These are phyloP conservation scores for Gymnocheta viridis DNA, from an alignment of 2,888 invertebrate genomes.

Conservation along the genomic window DNA sequence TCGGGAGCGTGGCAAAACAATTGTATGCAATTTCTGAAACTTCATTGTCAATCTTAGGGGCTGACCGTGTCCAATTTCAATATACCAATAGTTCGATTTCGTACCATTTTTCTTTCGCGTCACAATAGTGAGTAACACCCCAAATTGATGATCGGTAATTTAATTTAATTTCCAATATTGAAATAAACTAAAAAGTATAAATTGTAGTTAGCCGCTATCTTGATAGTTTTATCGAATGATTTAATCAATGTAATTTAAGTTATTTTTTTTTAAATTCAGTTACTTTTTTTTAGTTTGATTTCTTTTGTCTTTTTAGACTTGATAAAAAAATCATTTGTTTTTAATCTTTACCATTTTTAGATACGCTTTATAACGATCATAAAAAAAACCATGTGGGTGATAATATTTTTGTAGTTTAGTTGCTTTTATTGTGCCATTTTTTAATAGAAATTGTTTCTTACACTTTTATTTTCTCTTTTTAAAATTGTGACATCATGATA, in stretches of 20 bases:
- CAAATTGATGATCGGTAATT: too few species aligned
- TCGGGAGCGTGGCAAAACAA: too few species aligned
- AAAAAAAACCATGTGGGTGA: constrained; percentile 8
- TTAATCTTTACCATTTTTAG: not conserved
- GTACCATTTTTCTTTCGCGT: too few species aligned
- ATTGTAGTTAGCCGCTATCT: not conserved
- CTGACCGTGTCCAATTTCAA: too few species aligned
- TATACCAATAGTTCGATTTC: too few species aligned
- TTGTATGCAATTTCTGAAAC: not conserved
- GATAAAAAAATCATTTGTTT: not conserved
- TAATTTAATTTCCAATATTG: not conserved
- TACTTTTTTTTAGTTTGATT: not conserved
- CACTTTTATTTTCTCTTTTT: constrained; percentile 1
- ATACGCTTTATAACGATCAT: not conserved
- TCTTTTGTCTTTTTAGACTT: not conserved
- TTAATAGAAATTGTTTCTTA: not conserved
- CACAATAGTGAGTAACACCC: too few species aligned
- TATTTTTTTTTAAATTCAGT: not conserved
- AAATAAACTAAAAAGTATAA: not conserved
- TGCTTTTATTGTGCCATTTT: not conserved
- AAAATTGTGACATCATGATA: constrained; percentile 33
- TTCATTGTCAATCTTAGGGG: too few species aligned
- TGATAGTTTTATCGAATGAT: not conserved
- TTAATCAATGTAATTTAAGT: not conserved
- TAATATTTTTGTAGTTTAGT: not conserved